phyloP scores from a whole-genome alignment of 1,140 invertebrate species.

The Lasioglossum albipes region DNA sequence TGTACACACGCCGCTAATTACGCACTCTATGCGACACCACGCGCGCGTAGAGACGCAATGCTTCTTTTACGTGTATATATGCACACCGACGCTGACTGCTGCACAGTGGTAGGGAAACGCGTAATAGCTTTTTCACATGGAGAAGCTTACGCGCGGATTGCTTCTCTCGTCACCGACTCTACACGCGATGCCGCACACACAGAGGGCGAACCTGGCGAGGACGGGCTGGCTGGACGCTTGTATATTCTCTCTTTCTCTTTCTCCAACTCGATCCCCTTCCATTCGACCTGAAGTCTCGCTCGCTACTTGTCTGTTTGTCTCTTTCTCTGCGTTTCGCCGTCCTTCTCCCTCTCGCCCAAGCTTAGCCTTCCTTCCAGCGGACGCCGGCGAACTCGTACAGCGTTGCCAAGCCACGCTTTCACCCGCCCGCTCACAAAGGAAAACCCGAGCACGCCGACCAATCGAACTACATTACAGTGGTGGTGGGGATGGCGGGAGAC shows the following conservation, averaged over 20 bases:
- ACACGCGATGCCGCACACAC: conserved; percentile 60
- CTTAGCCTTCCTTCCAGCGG: conserved; percentile 67
- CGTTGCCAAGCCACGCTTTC: conserved; percentile 73
- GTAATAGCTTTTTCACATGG: conserved; percentile 63
- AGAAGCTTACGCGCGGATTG: conserved; percentile 59
- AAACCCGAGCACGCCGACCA: conserved; percentile 68
- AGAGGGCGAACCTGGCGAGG: conserved; percentile 58
- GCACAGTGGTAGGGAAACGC: conserved; percentile 41
- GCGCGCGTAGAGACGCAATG: conserved; percentile 41
- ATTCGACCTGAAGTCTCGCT: conserved; percentile 30
- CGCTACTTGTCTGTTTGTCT: conserved; percentile 45
- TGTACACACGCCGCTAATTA: conserved; percentile 45
- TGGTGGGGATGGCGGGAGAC: conserved; percentile 74
- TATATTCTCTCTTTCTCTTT: conserved; percentile 48
- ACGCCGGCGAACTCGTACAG: conserved; percentile 63
- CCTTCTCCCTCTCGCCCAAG: conserved; percentile 41
- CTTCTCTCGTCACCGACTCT: conserved; percentile 60
- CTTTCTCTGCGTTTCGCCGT: conserved; percentile 30
- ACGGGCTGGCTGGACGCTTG: conserved; percentile 51
- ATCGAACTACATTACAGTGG: conserved; percentile 54
- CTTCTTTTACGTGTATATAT: conserved; percentile 37
- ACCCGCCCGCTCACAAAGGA: conserved; percentile 79
- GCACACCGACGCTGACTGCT: conserved; percentile 16
- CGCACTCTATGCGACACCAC: conserved; percentile 48
- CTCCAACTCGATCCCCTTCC: conserved; percentile 39